Base-by-base conservation (phyloP, 2,113 vertebrate genomes). In the Phaetusa simplex region DNA sequence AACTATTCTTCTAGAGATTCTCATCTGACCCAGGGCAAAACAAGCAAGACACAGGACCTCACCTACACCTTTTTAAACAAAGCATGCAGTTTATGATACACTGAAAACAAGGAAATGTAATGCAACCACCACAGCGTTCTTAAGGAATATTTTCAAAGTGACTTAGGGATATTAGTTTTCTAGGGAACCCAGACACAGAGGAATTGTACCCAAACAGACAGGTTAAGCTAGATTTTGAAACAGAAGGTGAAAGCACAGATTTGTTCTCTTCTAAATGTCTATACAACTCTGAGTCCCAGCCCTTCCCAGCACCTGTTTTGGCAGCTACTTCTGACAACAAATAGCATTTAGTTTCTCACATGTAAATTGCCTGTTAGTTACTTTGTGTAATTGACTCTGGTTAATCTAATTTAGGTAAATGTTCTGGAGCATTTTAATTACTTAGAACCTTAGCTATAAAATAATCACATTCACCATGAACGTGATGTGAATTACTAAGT, bases 351-450 rank as follows among this genome's bases (percentile, higher is more conserved):
- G 36, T 43, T 83, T 86, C 64, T 93, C 72, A 73, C 22, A 15
- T 47, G 73, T 56, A 42, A 88, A 79, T 89, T 90, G 14, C 59
- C 53, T 58, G 16, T 88, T 84, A 90, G 38, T 61, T 92, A 76
- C 45, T 82, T 71, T 3, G 4, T 78, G 36, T 90, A 89, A 86
- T 86, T 94, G 71, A 84, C 42, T 83, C 59, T 83, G 66, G 64
- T 90, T 95, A 88, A 91, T 93, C 32, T 85, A 90, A 92, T 92
- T 86, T 71, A 88, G 27, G 38, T 70, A 86, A 88, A 85, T 69
- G 59, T 81, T 88, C 64, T 85, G 58, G 20, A 86, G 58, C 53
- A 61, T 43, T 67, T 86, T 91, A 83, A 94, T 90, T 90, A 62
- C 67, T 78, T 65, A 50, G 43, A 76, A 82, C 5, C 19, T 90